Evolutionary conservation across 2,113 vertebrate genomes (phyloP).

Genomic region (Ailuropoda melanoleuca): DNA sequence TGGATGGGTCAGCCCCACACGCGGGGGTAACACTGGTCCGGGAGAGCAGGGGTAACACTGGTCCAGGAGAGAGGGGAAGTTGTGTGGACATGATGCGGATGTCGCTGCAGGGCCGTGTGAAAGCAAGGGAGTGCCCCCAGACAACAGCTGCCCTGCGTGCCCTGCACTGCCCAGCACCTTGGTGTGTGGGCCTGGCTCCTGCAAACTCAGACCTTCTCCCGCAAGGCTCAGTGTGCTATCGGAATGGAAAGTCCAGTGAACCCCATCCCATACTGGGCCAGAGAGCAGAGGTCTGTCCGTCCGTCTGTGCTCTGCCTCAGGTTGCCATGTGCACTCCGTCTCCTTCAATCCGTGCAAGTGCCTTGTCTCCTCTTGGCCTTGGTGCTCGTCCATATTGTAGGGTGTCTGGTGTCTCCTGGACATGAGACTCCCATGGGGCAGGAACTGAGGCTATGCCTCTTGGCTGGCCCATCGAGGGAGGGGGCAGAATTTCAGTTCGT

Average conservation of each 20-base stretch:
- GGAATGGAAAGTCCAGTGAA: background rate
- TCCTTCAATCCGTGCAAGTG: background rate
- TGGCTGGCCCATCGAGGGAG: fast-evolving
- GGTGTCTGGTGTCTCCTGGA: background rate
- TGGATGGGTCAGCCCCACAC: background rate
- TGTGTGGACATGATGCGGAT: fast-evolving
- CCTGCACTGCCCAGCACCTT: background rate
- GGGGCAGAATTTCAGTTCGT: background rate
- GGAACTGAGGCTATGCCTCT: background rate
- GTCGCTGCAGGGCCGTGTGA: background rate
- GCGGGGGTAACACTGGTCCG: background rate
- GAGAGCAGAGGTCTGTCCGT: background rate
- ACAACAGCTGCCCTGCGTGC: background rate
- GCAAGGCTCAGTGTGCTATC: background rate
- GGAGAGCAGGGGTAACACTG: background rate
- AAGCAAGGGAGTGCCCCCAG: background rate
- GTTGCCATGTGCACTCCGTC: fast-evolving
- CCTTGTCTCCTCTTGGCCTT: background rate
- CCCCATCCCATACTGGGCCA: background rate
- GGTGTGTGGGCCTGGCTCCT: background rate
- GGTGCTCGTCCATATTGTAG: background rate
- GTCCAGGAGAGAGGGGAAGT: background rate
- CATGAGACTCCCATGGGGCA: background rate
- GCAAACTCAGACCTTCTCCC: background rate
- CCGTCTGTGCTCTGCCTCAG: background rate